phyloP scores from a whole-genome alignment of 2,888 invertebrate species.

The Blera fallax region DNA sequence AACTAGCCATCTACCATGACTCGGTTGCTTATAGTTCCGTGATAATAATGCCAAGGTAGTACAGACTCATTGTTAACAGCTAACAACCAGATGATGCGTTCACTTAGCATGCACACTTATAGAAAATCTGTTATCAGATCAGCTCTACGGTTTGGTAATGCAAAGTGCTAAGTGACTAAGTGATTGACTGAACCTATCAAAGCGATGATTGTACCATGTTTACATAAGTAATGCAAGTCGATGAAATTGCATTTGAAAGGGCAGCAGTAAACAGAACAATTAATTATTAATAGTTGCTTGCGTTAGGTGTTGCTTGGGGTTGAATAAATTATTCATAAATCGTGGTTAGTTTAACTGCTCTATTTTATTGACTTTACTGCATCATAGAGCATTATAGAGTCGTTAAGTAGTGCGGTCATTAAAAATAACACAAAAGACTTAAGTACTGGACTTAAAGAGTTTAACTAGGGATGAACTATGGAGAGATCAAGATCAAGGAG shows the following conservation, averaged over 20 bases:
- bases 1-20: constrained; percentile 34
- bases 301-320: neutral
- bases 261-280: neutral
- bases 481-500: too few relatives aligned
- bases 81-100: neutral
- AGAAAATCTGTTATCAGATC: neutral
- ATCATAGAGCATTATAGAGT: too few relatives aligned
- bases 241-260: neutral
- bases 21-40: constrained; percentile 45
- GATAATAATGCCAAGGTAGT: constrained; percentile 55
- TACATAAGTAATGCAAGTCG: constrained; percentile 16
- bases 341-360: neutral
- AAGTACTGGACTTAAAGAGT: too few relatives aligned
- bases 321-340: neutral
- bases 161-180: constrained; percentile 10
- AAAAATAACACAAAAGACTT: too few relatives aligned
- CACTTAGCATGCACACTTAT: neutral
- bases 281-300: neutral
- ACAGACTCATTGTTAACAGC: neutral
- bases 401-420: too few relatives aligned
- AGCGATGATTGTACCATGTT: constrained; percentile 2
- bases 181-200: constrained; percentile 1
- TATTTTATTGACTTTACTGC: too few relatives aligned
- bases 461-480: too few relatives aligned
- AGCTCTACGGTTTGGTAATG: neutral